These are phyloP conservation scores for Plemyria rubiginata DNA, from an alignment of 2,888 invertebrate species.

Conservation along the genomic window DNA sequence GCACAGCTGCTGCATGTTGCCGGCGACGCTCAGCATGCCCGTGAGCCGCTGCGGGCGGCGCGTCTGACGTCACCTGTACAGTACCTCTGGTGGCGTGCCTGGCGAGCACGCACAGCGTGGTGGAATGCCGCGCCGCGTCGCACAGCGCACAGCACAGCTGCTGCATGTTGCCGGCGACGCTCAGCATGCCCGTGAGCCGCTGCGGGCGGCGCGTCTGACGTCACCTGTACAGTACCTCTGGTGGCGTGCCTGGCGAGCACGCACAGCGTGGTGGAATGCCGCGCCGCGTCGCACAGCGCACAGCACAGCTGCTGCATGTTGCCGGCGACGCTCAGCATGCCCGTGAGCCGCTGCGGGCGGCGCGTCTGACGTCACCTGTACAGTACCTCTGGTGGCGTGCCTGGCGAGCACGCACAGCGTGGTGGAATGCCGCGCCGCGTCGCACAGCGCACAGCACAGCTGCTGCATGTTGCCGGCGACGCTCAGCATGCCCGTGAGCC, in stretches of 20 bases:
- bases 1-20: conserved; percentile 84
- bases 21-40: conserved; percentile 79
- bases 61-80: conserved; percentile 46
- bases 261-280: conserved; percentile 44
- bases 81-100: conserved; percentile 20
- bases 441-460: conserved; percentile 72
- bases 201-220: conserved; percentile 72
- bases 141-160: conserved; percentile 76
- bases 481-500: conserved; percentile 84
- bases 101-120: conserved; percentile 64
- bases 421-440: conserved; percentile 52
- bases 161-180: conserved; percentile 80
- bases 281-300: conserved; percentile 58
- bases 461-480: conserved; percentile 81
- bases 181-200: conserved; percentile 84
- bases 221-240: conserved; percentile 18
- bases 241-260: conserved; percentile 62
- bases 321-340: conserved; percentile 80
- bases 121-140: conserved; percentile 52
- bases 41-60: conserved; percentile 82
- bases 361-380: conserved; percentile 55
- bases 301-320: conserved; percentile 84
- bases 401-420: conserved; percentile 64
- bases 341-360: conserved; percentile 81
- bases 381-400: conserved; percentile 18